These are phyloP conservation scores for Cinclus mexicanus DNA, from an alignment of 2,113 vertebrate species.

Conservation along the genomic window DNA sequence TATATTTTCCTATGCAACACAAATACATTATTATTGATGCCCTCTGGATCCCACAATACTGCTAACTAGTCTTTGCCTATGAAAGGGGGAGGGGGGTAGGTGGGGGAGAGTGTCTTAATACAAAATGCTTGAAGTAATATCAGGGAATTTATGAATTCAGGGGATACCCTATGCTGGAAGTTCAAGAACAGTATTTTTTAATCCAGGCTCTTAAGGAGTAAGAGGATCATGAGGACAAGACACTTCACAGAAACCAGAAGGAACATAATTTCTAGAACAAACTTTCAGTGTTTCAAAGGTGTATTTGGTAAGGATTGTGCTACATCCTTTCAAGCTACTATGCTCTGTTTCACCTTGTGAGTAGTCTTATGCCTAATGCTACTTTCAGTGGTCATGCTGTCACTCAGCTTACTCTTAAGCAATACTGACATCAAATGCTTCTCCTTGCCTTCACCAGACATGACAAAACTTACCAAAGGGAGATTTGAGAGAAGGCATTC, in stretches of 20 bases:
- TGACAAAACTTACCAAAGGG: neutral
- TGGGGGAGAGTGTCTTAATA: fast-evolving
- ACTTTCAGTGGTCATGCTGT: neutral
- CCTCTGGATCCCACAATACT: neutral
- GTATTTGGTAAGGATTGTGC: neutral
- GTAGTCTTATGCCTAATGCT: neutral
- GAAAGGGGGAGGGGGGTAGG: fast-evolving
- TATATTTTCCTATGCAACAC: slow-evolving; percentile 16
- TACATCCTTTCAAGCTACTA: neutral
- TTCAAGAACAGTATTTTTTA: neutral
- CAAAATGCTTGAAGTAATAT: neutral
- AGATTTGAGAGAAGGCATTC: neutral
- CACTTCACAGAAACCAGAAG: neutral
- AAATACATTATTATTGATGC: neutral
- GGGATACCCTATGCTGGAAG: neutral
- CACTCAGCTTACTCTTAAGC: neutral
- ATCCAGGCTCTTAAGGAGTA: neutral
- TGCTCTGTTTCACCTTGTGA: neutral
- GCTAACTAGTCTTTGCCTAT: neutral
- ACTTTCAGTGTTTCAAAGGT: neutral
- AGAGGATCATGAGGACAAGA: neutral
- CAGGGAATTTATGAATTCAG: neutral
- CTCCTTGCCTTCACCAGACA: neutral
- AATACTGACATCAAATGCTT: neutral
- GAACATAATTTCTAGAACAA: neutral